These are phyloP conservation scores for Trichonephila clavata DNA, from an alignment of 1,140 invertebrate species.

Conservation along the genomic window DNA sequence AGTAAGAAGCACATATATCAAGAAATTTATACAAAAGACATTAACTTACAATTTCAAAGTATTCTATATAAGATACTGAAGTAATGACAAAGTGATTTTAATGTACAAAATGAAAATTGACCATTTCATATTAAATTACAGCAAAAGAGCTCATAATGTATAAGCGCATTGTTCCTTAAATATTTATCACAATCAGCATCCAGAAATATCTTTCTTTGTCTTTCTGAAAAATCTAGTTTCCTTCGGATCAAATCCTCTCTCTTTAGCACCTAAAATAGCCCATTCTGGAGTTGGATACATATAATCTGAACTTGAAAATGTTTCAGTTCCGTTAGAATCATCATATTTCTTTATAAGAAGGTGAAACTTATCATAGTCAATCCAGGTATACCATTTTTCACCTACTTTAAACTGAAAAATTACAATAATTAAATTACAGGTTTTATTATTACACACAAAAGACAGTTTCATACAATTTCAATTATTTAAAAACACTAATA, in stretches of 20 bases:
- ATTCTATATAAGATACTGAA: too few species aligned
- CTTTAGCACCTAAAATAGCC: constrained; percentile 84
- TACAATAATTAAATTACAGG: too few species aligned
- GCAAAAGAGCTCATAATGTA: not conserved
- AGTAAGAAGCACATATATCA: too few species aligned
- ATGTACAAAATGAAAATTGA: constrained; percentile 6
- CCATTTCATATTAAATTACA: not conserved
- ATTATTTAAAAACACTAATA: too few species aligned
- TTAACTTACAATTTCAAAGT: too few species aligned
- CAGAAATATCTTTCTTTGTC: constrained; percentile 80
- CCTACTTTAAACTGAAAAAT: constrained; percentile 83
- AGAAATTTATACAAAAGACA: too few species aligned
- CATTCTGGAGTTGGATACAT: constrained; percentile 84
- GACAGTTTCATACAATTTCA: too few species aligned
- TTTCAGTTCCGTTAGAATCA: constrained; percentile 80
- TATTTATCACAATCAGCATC: constrained; percentile 78
- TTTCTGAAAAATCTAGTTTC: constrained; percentile 84
- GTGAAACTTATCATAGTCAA: constrained; percentile 85
- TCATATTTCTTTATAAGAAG: constrained; percentile 82
- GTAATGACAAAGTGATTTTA: not conserved
- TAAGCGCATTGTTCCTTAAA: not conserved
- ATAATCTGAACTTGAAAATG: constrained; percentile 84
- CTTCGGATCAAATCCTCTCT: constrained; percentile 85
- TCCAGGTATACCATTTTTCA: constrained; percentile 85
- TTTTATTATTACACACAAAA: too few species aligned